Evolutionary conservation across 1,140 invertebrate species (phyloP).

Genomic region (Delia radicum): DNA sequence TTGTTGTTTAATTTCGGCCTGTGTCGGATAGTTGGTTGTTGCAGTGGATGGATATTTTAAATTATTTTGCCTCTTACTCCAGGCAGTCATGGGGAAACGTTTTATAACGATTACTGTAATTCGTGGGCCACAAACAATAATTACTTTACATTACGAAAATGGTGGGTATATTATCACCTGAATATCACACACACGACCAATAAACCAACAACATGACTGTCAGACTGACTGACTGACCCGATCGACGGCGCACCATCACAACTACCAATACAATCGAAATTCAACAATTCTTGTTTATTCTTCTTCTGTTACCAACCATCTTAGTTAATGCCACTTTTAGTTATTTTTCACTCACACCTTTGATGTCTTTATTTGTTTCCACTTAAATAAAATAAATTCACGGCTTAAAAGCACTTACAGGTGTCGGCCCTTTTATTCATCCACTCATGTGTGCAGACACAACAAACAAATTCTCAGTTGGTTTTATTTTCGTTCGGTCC

Average conservation of each 20-base stretch:
- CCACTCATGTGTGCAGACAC: neutral
- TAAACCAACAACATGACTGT: neutral
- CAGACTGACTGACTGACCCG: neutral
- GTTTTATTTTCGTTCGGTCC: neutral
- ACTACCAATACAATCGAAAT: too few relatives aligned
- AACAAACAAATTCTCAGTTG: neutral
- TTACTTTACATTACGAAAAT: constrained; percentile 57
- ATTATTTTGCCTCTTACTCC: constrained; percentile 35
- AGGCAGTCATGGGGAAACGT: constrained; percentile 56
- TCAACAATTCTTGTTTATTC: neutral
- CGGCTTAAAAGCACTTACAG: constrained; percentile 15
- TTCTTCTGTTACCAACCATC: neutral
- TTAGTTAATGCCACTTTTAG: neutral
- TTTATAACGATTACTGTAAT: constrained; percentile 57
- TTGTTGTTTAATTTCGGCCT: neutral
- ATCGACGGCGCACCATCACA: neutral
- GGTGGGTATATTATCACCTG: constrained; percentile 57
- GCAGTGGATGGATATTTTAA: constrained; percentile 30
- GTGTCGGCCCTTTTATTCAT: neutral
- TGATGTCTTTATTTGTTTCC: constrained; percentile 20
- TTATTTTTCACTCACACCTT: constrained; percentile 1
- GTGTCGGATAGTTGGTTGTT: neutral
- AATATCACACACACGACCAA: constrained; percentile 39
- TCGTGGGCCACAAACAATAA: constrained; percentile 55
- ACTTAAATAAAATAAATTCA: constrained; percentile 15